Base-by-base conservation (phyloP, 2,888 invertebrate genomes). In the Cantharis lateralis region DNA sequence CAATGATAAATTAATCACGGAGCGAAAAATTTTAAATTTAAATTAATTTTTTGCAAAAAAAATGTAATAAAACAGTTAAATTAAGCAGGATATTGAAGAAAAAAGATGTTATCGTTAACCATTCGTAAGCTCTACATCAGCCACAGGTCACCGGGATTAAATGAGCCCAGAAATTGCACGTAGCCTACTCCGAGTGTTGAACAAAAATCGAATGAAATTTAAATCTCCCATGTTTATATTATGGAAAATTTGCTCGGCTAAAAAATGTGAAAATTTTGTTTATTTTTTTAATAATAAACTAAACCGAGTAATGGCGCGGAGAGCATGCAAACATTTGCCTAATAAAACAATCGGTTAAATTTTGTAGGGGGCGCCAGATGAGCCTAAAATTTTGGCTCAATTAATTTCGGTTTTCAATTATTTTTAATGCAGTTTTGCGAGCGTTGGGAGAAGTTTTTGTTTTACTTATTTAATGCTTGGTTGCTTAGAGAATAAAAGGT, bases 401-500 rank as follows among this genome's bases (percentile, higher is more conserved):
- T 48, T 48, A 48, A 48, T 48, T 48, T 48, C 48, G 48, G 48
- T 48, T 48, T 48, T 48, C 48, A 48, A 48, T 48, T 48, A 48
- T 48, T 48, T 48, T 48, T 48, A 48, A 48, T 48, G 48, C n/a
- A 48, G 48, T 48, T 48, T n/a, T 48, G 7, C 48, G 48, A 48
- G 48, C 48, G 5, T 48, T n/a, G n/a, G 48, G 48, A n/a, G n/a
- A 73, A 73, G 68, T 73, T 68, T 72, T 62, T 73, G 69, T 26
- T 68, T 73, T 48, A 48, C 48, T 48, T 48, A 48, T 63, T 72
- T 72, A 72, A 72, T 66, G 72, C 66, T 72, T 32, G 72, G 48
- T 15, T 62, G 73, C 73, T 73, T 62, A 69, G 68, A 73, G 73
- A 69, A 66, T 16, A 69, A 73, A 73, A 73, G 73, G 73, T 73